Base-by-base conservation (phyloP, 2,888 invertebrate genomes). In the Oxycera nigricornis region DNA sequence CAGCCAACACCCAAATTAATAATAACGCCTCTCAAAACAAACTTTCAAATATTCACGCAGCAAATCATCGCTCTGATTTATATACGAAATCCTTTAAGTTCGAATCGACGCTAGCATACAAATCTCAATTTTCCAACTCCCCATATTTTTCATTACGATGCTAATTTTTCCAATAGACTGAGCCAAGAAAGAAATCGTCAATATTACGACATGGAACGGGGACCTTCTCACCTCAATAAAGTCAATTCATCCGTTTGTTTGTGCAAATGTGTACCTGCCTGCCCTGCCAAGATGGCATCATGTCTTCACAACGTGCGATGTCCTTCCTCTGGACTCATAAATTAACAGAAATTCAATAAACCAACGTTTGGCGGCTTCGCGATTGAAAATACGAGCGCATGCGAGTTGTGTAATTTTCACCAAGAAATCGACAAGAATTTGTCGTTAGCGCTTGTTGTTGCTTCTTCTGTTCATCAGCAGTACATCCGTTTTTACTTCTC, bases 291-390 rank as follows among this genome's bases (percentile, higher is more conserved):
- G 52, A 70, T 70, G 70, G 26, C 55, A 55, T 55, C 68, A 28
- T 17, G 17, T 70, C 55, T n/a, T 35, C 31, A 17, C 62, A 31
- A 22, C 20, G 70, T 24, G 30, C 68, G 55, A 52, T 52, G 55
- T 70, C 70, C 70, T 70, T 70, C 72, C 59, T 35, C 39, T 41
- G 52, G 39, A 31, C 72, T 31, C 72, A 72, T 72, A 72, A 72
- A 72, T 72, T 72, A 72, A 72, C 72, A 41, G 55, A 72, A 72
- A 72, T 72, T 72, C 72, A 72, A 72, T 72, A 72, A 72, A 72
- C 57, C 72, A 57, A 59, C 57, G 52, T 70, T 55, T 55, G 31
- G 30, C 24, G 72, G 35, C 52, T 30, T 9, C 55, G 30, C 72
- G 72, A 72, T 72, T 72, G 72, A 57, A 68, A 68, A 72, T 70